Percentiles rank a stretch among this genome's conserved stretches.
Conservation (phyloP, 2,888 invertebrate genomes). For the Spisula subtruncata region DNA sequence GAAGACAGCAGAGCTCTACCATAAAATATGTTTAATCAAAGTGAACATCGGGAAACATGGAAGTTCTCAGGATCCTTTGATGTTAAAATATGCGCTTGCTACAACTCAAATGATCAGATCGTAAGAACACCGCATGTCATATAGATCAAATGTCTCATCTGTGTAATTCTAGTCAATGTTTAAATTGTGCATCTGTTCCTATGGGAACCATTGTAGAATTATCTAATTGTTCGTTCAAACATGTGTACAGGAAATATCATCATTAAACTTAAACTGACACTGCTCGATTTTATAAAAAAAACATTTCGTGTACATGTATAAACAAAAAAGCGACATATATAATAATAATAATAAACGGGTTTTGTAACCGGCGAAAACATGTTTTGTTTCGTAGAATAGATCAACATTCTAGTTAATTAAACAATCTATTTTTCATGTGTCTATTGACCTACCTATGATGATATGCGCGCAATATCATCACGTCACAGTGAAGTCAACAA, state of each 20-base stretch:
- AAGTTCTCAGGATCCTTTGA: neutral
- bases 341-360: too few relatives aligned
- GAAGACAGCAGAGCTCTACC: neutral
- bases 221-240: neutral
- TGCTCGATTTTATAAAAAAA: too few relatives aligned
- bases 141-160: neutral
- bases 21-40: neutral
- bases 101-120: neutral
- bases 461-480: too few relatives aligned
- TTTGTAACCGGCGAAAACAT: too few relatives aligned
- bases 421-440: too few relatives aligned
- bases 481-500: too few relatives aligned
- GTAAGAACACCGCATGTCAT: constrained; percentile 1
- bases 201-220: constrained; percentile 14
- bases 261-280: too few relatives aligned
- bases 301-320: too few relatives aligned
- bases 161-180: neutral
- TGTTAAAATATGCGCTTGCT: neutral
- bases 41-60: neutral
- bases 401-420: too few relatives aligned
- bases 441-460: too few relatives aligned
- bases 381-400: too few relatives aligned
- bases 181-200: constrained; percentile 18
- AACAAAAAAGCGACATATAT: too few relatives aligned
- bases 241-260: neutral